Evolutionary conservation across 1,140 invertebrate species (phyloP), one percentile per base, ranked within the genome.

Genomic region (Anagrus nilaparvatae): DNA sequence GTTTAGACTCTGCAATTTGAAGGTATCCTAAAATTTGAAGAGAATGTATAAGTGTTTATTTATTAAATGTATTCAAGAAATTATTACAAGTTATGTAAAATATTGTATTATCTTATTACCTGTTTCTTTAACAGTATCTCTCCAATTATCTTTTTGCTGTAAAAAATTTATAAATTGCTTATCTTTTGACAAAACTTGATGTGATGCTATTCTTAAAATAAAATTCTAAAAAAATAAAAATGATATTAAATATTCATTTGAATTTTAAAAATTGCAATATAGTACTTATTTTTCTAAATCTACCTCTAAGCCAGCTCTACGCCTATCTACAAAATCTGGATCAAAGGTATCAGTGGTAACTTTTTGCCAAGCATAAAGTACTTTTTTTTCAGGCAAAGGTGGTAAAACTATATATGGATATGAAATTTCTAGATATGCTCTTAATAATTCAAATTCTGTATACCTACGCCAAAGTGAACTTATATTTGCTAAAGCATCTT

Each of bases 271-370:
- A 46, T 17, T 23, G 23, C 12, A 33, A 27, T 35, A 7, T 13
- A 24, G 18, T 45, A 28, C 2, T 29, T 14, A 31, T 36, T 35
- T 45, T 37, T 38, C 42, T 32, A 18, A 50, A 46, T 12, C 28
- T 62, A 78, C 76, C 63, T 90, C 86, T 27, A 90, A 67, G 2
- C 82, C 82, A 37, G 81, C 82, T 52, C 84, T 68, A 49, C 86
- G 69, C 17, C 84, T 70, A 58, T 88, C 86, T 35, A 90, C 76
- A 67, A 88, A 90, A 56, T 88, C 85, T n/a, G 84, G 81, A 63
- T 87, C 84, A 52, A 85, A 84, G 21, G 82, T 84, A 56, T 88
- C 84, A 29, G 77, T 81, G 2, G 78, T 71, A 8, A 75, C 66
- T 65, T 86, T 87, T 50, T 84, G 77, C 82, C 84, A 87, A n/a